phyloP scores from a whole-genome alignment of 2,113 vertebrate genomes.

The Hystrix brachyura region DNA sequence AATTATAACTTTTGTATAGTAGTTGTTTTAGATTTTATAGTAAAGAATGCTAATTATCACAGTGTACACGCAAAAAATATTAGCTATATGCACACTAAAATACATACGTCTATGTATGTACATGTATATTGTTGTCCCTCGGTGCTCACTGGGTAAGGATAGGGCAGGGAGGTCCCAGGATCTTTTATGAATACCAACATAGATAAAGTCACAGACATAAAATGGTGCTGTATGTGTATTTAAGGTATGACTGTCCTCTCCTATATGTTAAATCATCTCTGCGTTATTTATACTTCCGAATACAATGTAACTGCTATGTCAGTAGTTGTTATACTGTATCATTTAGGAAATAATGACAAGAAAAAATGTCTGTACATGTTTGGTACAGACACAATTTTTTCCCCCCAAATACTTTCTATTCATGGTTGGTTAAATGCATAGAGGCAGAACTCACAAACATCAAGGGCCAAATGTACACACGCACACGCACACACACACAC shows the following conservation, averaged over 20 bases:
- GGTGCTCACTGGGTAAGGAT: not conserved
- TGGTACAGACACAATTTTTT: not conserved
- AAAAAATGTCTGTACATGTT: not conserved
- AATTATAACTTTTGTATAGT: not conserved
- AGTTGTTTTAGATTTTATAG: not conserved
- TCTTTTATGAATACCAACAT: not conserved
- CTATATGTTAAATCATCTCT: not conserved
- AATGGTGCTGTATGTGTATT: not conserved
- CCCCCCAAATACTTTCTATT: not conserved
- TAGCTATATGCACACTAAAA: not conserved
- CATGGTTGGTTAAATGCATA: not conserved
- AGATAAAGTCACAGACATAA: not conserved
- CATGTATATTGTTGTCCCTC: not conserved
- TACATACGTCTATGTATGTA: not conserved
- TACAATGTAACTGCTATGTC: not conserved
- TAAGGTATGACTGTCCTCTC: not conserved
- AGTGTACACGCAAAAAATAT: not conserved
- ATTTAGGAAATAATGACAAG: not conserved
- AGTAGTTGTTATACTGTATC: not conserved
- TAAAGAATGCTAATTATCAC: not conserved
- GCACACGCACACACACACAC: not conserved
- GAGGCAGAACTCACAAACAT: not conserved
- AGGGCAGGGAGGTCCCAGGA: not conserved
- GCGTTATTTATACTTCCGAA: not conserved
- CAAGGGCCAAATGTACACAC: not conserved